phyloP scores from a whole-genome alignment of 1,140 invertebrate genomes.

The Drosophila lacteicornis region DNA sequence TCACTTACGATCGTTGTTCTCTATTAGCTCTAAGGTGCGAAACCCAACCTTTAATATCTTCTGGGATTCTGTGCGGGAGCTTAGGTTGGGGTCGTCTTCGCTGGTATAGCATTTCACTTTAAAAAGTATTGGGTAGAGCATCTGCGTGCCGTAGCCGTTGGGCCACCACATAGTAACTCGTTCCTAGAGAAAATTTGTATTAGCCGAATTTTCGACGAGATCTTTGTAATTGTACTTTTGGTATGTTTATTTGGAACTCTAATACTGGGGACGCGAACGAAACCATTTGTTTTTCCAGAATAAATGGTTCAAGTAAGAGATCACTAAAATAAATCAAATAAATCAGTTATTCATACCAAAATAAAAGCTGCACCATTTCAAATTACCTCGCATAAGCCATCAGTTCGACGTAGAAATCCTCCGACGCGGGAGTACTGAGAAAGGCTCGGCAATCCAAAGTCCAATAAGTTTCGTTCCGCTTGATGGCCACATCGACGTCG shows the following conservation, averaged over 20 bases:
- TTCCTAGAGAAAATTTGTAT: conserved; percentile 36
- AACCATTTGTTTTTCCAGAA: conserved; percentile 31
- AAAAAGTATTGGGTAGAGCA: conserved; percentile 89
- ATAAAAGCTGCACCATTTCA: not conserved
- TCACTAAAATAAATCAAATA: conserved; percentile 34
- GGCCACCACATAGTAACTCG: conserved; percentile 93
- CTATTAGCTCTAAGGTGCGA: conserved; percentile 92
- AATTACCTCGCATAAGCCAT: conserved; percentile 56
- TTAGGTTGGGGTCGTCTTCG: conserved; percentile 19
- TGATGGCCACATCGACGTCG: conserved; percentile 85
- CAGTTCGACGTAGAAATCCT: conserved; percentile 59
- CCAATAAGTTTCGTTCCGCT: conserved; percentile 84
- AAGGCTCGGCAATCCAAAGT: conserved; percentile 86
- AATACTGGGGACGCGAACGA: conserved; percentile 33
- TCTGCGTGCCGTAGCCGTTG: conserved; percentile 94
- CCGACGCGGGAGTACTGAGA: conserved; percentile 83
- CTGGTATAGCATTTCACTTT: conserved; percentile 69
- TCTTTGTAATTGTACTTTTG: conserved; percentile 32
- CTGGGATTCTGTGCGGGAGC: conserved; percentile 64
- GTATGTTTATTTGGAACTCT: conserved; percentile 69
- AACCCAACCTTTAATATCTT: conserved; percentile 91
- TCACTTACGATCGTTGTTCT: conserved; percentile 87
- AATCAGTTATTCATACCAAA: not conserved
- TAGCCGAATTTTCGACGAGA: not conserved
- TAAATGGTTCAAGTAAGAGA: conserved; percentile 51